Percentiles rank a stretch among this genome's conserved stretches.
Evolutionary conservation across 2,888 invertebrate genomes (phyloP).

Genomic region (Neria commutata): DNA sequence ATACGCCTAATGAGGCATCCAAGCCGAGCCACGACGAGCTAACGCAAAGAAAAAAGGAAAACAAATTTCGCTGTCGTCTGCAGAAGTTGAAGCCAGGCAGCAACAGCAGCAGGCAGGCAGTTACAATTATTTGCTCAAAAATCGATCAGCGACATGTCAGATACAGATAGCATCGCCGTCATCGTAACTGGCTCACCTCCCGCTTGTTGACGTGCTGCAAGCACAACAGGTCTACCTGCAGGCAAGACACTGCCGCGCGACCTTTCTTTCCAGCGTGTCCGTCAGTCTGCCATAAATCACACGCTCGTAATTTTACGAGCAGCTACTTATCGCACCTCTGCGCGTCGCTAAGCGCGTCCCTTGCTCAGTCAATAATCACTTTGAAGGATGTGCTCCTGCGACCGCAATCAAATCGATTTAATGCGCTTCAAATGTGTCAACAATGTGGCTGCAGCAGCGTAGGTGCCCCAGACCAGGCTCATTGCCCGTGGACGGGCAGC

Average conservation of each 20-base stretch:
- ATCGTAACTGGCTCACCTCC: too few relatives aligned
- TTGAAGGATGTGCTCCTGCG: slow-evolving; percentile 30
- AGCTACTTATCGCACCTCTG: slow-evolving; percentile 35
- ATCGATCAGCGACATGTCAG: slow-evolving; percentile 6
- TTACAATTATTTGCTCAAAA: slow-evolving; percentile 13
- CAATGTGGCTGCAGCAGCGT: too few relatives aligned
- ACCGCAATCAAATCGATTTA: slow-evolving; percentile 28
- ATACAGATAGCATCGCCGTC: too few relatives aligned
- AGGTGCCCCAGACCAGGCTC: too few relatives aligned
- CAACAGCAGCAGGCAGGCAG: neutral
- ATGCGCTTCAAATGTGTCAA: slow-evolving; percentile 30
- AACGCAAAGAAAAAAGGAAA: too few relatives aligned
- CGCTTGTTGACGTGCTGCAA: neutral
- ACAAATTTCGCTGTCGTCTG: too few relatives aligned
- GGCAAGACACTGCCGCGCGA: neutral
- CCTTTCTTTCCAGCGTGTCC: neutral
- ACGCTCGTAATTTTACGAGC: slow-evolving; percentile 24
- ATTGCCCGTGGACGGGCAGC: too few relatives aligned
- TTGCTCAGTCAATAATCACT: slow-evolving; percentile 31
- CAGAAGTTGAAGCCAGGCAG: too few relatives aligned
- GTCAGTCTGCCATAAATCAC: slow-evolving; percentile 12
- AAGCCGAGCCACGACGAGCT: too few relatives aligned
- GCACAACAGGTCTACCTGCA: slow-evolving; percentile 8
- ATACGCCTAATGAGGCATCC: slow-evolving; percentile 13
- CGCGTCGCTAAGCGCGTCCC: too few relatives aligned